Evolutionary conservation across 2,797 vertebrate genomes (phyloP).

Genomic region (Orientallactaga sibirica): DNA sequence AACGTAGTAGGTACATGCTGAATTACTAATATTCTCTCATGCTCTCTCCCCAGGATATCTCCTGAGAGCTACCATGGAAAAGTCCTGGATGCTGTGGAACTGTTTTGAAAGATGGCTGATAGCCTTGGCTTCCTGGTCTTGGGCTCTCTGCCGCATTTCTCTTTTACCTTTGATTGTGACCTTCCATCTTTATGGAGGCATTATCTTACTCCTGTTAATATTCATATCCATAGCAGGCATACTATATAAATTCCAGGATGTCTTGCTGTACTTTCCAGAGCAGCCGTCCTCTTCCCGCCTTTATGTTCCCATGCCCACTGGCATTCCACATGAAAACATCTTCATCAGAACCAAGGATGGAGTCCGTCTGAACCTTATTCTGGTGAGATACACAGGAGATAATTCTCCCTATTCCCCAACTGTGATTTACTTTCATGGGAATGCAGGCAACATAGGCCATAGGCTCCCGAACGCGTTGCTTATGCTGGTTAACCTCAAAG

Average conservation of each 20-base stretch:
- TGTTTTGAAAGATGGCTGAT: conserved; percentile 93
- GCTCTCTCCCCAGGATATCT: conserved; percentile 86
- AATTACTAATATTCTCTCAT: conserved; percentile 14
- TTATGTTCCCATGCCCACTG: conserved; percentile 98
- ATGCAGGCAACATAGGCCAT: conserved; percentile 98
- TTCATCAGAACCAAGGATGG: conserved; percentile 98
- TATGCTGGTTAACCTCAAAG: conserved; percentile 99
- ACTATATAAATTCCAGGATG: conserved; percentile 98
- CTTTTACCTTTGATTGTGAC: conserved; percentile 98
- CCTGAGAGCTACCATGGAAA: conserved; percentile 93
- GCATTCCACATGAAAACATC: conserved; percentile 97
- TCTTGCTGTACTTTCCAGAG: conserved; percentile 98
- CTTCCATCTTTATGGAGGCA: conserved; percentile 97
- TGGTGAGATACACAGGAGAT: conserved; percentile 97
- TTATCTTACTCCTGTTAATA: conserved; percentile 95
- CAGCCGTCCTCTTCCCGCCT: conserved; percentile 98
- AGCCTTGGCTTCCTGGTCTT: conserved; percentile 95
- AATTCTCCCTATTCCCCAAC: conserved; percentile 94
- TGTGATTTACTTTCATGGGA: conserved; percentile 98
- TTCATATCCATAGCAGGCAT: conserved; percentile 96
- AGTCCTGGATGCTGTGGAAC: conserved; percentile 97
- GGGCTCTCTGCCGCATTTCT: conserved; percentile 97
- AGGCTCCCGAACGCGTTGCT: conserved; percentile 97
- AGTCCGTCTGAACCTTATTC: conserved; percentile 96
- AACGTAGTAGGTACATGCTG: not conserved